Base-by-base conservation (phyloP, 2,888 invertebrate genomes). In the Mythimna lalbum region DNA sequence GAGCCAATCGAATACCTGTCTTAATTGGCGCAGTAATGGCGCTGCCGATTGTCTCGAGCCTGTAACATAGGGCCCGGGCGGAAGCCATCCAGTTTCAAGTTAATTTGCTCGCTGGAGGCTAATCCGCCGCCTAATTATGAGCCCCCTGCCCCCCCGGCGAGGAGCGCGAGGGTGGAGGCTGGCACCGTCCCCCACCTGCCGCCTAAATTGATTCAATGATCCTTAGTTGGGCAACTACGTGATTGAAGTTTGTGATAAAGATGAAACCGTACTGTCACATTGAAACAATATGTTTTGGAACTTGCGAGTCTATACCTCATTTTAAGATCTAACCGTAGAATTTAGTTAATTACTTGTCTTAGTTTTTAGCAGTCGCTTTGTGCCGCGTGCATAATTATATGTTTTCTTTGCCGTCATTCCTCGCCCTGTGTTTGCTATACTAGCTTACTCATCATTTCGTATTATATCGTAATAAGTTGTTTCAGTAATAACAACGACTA, bases 81-180 rank as follows among this genome's bases (percentile, higher is more conserved):
- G 87, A 85, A 87, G 87, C 88, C 87, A 89, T 90, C 88, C 83
- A 89, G 90, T 90, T 92, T 92, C 91, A 90, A 93, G 92, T 93
- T 94, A 93, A 95, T 95, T 93, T 92, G 81, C 90, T 89, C 90
- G 90, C 86, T 86, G 86, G 90, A 89, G 89, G 90, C 91, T 94
- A 94, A 94, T 94, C 94, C 93, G 84, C 87, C 87, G 90, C 88
- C 93, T 94, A 93, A 94, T 94, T 94, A 94, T 91, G 91, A 69
- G 53, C 90, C 92, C 83, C 88, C 88, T 83, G 76, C 81, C 87
- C 86, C 27, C 71, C 21, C 17, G 2, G 31, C 21, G n/a, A 65
- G 73, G 47, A 19, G 55, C 27, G 52, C 14, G 23, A 5, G 56
- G n/a, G 5, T 14, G 36, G 57, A 21, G 57, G 36, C 36, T 63